These are phyloP conservation scores for Nyctibius bracteatus DNA, from an alignment of 2,113 vertebrate genomes.

Conservation along the genomic window DNA sequence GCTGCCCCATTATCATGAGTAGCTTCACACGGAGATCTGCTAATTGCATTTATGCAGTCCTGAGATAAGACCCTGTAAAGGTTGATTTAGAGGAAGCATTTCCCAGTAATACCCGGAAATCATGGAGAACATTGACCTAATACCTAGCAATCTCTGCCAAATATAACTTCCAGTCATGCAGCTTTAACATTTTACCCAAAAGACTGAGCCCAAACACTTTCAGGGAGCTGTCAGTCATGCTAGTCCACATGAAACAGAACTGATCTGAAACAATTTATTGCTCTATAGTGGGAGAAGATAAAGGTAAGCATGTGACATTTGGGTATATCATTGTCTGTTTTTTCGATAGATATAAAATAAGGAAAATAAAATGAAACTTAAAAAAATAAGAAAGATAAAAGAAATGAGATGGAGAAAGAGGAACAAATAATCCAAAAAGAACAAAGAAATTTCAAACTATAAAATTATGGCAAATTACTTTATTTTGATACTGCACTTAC, in stretches of 20 bases:
- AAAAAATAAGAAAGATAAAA: background rate
- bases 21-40: background rate
- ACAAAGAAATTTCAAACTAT: background rate
- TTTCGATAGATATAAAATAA: background rate
- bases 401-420: rapidly evolving
- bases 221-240: background rate
- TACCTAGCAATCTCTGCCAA: background rate
- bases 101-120: background rate
- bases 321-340: background rate
- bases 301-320: background rate
- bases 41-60: background rate
- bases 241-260: background rate
- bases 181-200: background rate
- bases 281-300: background rate
- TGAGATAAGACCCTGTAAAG: background rate
- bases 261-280: background rate
- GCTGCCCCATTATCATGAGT: background rate
- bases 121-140: background rate
- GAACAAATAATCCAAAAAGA: background rate
- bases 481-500: background rate
- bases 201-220: background rate
- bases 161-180: background rate
- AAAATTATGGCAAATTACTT: background rate
- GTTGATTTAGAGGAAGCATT: background rate
- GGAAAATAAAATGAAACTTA: background rate